Conservation (phyloP, 37 sponge, comb jelly and placozoan genomes). For the Lycopodina hypogea region DNA sequence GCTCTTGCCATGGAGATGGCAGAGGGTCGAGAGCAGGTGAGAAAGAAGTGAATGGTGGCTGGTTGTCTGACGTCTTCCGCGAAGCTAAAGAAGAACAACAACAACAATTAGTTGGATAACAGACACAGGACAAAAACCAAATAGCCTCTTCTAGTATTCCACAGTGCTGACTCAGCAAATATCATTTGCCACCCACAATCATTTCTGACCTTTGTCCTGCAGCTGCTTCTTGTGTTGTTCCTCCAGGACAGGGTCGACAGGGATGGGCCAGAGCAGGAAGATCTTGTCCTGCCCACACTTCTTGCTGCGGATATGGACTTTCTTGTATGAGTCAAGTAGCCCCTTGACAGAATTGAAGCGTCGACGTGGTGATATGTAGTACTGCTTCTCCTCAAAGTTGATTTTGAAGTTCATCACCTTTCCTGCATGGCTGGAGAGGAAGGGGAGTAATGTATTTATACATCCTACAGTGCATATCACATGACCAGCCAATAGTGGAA, state of each 20-base stretch:
- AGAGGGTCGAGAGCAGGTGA: conserved; percentile 7
- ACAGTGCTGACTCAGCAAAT: neutral
- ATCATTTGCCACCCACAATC: neutral
- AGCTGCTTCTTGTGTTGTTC: neutral
- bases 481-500: too few species aligned
- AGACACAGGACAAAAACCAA: too few species aligned
- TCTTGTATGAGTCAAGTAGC: conserved; percentile 36
- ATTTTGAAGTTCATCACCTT: conserved; percentile 68
- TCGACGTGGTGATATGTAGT: conserved; percentile 28
- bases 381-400: conserved; percentile 27
- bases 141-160: too few species aligned
- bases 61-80: too few species aligned
- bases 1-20: conserved; percentile 53
- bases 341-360: conserved; percentile 22
- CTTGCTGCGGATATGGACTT: conserved; percentile 43
- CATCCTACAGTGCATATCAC: too few species aligned
- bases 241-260: conserved; percentile 36
- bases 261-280: conserved; percentile 45
- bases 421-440: conserved; percentile 30
- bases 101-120: too few species aligned
- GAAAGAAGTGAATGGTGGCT: neutral
- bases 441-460: neutral
- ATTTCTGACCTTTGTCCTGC: conserved; percentile 15
- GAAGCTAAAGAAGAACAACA: too few species aligned
- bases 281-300: conserved; percentile 16